Evolutionary conservation across 2,888 invertebrate genomes (phyloP).

Genomic region (Leptinotarsa haldemani): DNA sequence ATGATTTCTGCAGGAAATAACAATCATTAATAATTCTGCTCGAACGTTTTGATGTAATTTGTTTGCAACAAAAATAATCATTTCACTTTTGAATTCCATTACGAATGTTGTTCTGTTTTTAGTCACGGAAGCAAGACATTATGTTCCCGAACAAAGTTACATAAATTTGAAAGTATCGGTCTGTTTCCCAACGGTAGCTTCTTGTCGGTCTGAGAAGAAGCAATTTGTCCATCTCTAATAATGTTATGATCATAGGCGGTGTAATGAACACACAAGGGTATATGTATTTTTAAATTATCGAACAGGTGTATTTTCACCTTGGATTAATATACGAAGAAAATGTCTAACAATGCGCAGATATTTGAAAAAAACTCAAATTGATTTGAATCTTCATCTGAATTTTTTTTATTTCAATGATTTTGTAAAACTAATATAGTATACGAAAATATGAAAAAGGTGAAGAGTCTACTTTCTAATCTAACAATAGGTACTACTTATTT

Average conservation of each 20-base stretch:
- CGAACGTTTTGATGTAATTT: not conserved
- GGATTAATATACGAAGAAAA: too few relatives aligned
- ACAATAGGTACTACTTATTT: too few relatives aligned
- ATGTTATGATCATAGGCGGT: slow-evolving; percentile 11
- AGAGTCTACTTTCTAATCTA: too few relatives aligned
- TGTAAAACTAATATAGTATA: too few relatives aligned
- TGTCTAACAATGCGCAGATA: too few relatives aligned
- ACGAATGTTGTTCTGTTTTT: not conserved
- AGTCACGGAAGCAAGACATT: slow-evolving; percentile 14
- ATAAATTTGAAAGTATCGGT: slow-evolving; percentile 17
- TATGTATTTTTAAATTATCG: too few relatives aligned
- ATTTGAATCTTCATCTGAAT: too few relatives aligned
- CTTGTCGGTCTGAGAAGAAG: slow-evolving; percentile 5
- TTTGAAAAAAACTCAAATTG: too few relatives aligned
- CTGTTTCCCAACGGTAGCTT: slow-evolving; percentile 13
- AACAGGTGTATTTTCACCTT: too few relatives aligned
- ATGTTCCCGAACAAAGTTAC: slow-evolving; percentile 13
- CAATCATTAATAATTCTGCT: not conserved
- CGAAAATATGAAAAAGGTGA: too few relatives aligned
- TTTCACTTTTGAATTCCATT: slow-evolving; percentile 14
- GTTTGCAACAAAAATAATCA: not conserved
- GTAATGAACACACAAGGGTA: not conserved
- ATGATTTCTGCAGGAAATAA: not conserved
- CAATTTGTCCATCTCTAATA: slow-evolving; percentile 5
- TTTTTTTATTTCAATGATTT: too few relatives aligned